A percentile compares a stretch with the other conserved stretches of the same genome.
Conservation (phyloP, 2,888 invertebrate species). For the Microctonus aethiopoides region DNA sequence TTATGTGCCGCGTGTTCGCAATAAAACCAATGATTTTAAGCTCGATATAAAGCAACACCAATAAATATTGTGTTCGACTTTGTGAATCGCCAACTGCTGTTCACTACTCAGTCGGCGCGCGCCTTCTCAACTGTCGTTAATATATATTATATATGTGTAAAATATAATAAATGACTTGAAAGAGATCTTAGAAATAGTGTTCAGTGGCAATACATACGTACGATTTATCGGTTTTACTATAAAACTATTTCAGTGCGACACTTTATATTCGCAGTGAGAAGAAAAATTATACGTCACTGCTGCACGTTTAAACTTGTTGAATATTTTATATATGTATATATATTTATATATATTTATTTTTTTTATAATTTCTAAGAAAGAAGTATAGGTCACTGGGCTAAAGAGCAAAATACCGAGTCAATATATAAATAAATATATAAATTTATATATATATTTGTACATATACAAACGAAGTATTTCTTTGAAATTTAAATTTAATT, state of each 20-base stretch:
- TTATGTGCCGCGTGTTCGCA: neutral
- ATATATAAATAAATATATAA: neutral
- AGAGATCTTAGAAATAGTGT: neutral
- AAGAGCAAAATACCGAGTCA: neutral
- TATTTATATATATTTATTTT: neutral
- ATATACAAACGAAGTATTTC: neutral
- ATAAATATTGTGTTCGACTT: slow-evolving; percentile 7
- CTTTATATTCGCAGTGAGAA: neutral
- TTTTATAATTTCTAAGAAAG: neutral
- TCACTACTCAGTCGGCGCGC: neutral
- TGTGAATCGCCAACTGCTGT: slow-evolving; percentile 10
- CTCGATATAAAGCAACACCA: slow-evolving; percentile 1
- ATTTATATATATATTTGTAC: neutral
- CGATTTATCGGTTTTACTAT: neutral
- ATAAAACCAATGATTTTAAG: slow-evolving; percentile 3
- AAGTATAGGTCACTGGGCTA: neutral
- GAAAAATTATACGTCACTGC: no score
- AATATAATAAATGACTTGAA: neutral
- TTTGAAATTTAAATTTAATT: neutral
- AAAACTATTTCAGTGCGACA: neutral
- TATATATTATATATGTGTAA: neutral
- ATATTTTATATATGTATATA: neutral
- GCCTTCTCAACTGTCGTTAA: neutral
- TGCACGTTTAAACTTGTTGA: neutral
- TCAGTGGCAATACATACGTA: neutral